These are phyloP conservation scores for Trichacis sp. DNA, from an alignment of 2,888 invertebrate species.

Conservation along the genomic window DNA sequence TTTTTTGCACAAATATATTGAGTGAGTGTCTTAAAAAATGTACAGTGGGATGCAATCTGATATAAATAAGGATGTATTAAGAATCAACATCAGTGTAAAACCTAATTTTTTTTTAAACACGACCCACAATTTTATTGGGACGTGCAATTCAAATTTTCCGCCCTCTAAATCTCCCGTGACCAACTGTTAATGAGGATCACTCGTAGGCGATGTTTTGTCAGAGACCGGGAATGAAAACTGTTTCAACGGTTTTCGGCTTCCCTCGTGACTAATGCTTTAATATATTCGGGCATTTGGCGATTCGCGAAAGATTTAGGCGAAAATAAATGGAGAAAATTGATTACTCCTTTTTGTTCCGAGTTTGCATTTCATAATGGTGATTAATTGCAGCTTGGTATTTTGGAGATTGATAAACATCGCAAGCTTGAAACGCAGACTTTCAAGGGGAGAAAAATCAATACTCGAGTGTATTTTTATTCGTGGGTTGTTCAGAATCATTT, in stretches of 20 bases:
- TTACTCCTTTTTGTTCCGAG: not conserved
- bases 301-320: not conserved
- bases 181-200: conserved; percentile 2
- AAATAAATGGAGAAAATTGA: not conserved
- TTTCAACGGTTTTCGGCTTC: not conserved
- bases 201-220: not conserved
- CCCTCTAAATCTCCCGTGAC: not conserved
- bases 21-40: too few species aligned
- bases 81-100: too few species aligned
- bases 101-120: too few species aligned
- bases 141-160: too few species aligned
- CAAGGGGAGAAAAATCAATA: too few species aligned
- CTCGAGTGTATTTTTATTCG: too few species aligned
- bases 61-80: too few species aligned
- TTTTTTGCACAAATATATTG: too few species aligned
- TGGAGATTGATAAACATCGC: not conserved
- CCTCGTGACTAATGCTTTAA: conserved; percentile 2
- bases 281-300: not conserved
- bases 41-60: too few species aligned
- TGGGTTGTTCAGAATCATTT: too few species aligned
- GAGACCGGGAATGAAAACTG: conserved; percentile 15
- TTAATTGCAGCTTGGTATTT: not conserved
- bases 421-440: not conserved
- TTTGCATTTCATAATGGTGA: not conserved
- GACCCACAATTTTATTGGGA: too few species aligned